Percentiles rank a stretch among this genome's conserved stretches.
phyloP scores from a whole-genome alignment of 2,888 invertebrate genomes.

The Rotaria magnacalcarata region DNA sequence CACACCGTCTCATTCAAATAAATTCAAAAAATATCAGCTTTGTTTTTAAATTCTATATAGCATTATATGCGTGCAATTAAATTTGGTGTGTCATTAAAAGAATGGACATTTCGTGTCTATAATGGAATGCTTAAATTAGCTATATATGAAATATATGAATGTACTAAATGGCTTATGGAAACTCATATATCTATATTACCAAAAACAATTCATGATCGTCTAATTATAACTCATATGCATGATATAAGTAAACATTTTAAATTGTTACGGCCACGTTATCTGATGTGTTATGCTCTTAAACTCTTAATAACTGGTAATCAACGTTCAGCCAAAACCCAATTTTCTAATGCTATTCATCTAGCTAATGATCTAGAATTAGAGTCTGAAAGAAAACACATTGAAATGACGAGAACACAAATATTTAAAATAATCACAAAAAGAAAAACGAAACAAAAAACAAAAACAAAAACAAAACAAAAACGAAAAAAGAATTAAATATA shows the following conservation, averaged over 20 bases:
- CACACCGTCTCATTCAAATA: not conserved
- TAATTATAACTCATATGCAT: not conserved
- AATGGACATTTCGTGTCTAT: constrained; percentile 36
- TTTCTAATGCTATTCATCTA: not conserved
- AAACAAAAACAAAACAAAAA: not conserved
- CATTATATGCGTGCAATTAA: constrained; percentile 32
- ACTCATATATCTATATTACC: not conserved
- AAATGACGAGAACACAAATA: constrained; percentile 3
- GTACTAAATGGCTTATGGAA: constrained; percentile 15
- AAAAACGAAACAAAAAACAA: not conserved
- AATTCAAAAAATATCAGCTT: too few relatives aligned
- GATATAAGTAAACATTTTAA: constrained; percentile 33
- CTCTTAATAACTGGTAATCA: not conserved
- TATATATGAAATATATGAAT: constrained; percentile 24
- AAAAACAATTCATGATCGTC: not conserved
- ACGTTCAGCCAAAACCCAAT: not conserved
- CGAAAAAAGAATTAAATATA: not conserved
- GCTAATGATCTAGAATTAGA: constrained; percentile 8
- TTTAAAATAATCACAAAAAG: not conserved
- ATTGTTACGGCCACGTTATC: constrained; percentile 17
- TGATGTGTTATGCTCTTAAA: constrained; percentile 5
- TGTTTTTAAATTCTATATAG: not conserved
- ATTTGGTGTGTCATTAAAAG: constrained; percentile 36
- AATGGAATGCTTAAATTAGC: constrained; percentile 35
- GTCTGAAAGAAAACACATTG: constrained; percentile 1